These are phyloP conservation scores for Aelia acuminata DNA, from an alignment of 2,888 invertebrate genomes.

Conservation along the genomic window DNA sequence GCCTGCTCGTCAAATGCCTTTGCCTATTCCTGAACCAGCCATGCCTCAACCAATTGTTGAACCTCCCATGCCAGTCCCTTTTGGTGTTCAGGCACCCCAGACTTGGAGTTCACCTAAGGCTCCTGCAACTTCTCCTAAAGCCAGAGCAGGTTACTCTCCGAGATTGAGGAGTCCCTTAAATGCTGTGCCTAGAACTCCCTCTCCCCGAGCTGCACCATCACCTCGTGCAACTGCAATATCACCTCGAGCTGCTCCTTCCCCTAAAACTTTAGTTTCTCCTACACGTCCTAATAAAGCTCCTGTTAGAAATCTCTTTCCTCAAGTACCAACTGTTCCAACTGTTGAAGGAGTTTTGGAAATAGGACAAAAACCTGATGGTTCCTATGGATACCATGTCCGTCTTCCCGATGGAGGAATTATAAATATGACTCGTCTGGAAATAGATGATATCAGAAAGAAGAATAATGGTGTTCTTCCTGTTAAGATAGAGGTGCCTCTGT, in stretches of 20 bases:
- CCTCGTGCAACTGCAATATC: background rate
- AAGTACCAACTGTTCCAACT: slow-evolving; percentile 53
- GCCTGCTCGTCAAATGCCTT: slow-evolving; percentile 19
- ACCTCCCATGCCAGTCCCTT: slow-evolving; percentile 47
- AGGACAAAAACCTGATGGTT: slow-evolving; percentile 59
- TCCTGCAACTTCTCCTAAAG: slow-evolving; percentile 22
- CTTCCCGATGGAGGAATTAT: slow-evolving; percentile 62
- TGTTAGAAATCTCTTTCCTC: slow-evolving; percentile 53
- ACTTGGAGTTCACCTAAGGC: slow-evolving; percentile 5
- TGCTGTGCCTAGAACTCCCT: slow-evolving; percentile 22
- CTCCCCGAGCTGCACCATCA: slow-evolving; percentile 35
- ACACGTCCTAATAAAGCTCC: slow-evolving; percentile 40
- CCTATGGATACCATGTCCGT: slow-evolving; percentile 61
- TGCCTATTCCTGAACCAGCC: slow-evolving; percentile 56
- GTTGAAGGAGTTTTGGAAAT: slow-evolving; percentile 59
- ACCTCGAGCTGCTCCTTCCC: background rate
- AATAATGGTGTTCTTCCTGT: slow-evolving; percentile 60
- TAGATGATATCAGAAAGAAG: slow-evolving; percentile 59
- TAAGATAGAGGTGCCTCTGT: slow-evolving; percentile 59
- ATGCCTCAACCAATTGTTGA: slow-evolving; percentile 55
- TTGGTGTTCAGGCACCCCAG: background rate
- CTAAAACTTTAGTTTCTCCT: slow-evolving; percentile 14
- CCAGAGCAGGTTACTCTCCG: slow-evolving; percentile 32
- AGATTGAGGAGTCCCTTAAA: slow-evolving; percentile 47
- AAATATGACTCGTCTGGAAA: slow-evolving; percentile 59